Conservation (phyloP, 1,140 invertebrate species). For the Brachionus koreanus region DNA sequence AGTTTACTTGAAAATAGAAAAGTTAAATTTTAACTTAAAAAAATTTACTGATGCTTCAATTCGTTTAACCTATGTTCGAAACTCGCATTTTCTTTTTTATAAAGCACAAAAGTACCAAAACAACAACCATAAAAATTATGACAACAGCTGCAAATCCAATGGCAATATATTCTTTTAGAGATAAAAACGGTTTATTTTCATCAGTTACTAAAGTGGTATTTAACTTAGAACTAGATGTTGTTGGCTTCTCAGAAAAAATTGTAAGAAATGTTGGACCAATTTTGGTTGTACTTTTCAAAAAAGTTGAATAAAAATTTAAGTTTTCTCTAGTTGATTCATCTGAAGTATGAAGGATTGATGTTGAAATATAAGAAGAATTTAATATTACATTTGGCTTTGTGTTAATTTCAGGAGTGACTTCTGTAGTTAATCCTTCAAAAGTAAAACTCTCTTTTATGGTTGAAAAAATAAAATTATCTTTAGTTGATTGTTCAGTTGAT, state of each 20-base stretch:
- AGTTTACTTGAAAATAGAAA: no score
- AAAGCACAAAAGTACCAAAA: background rate
- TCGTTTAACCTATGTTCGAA: no score
- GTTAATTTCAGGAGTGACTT: no score
- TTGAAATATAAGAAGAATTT: background rate
- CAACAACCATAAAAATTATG: background rate
- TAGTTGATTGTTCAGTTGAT: background rate
- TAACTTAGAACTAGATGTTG: background rate
- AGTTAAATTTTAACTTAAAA: no score
- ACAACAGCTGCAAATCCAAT: background rate
- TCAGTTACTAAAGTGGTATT: no score
- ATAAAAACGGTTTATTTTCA: background rate
- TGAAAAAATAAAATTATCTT: background rate
- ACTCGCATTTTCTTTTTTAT: background rate
- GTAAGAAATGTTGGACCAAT: background rate
- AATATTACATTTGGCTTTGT: no score
- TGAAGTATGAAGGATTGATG: background rate
- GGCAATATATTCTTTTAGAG: background rate
- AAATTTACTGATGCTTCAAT: no score
- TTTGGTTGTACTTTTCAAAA: background rate
- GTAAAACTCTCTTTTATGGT: background rate
- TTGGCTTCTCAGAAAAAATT: background rate
- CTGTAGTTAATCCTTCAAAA: background rate
- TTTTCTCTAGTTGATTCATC: background rate
- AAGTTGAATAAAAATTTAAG: background rate